Evolutionary conservation across 1,140 invertebrate genomes (phyloP), one percentile per base, ranked within the genome.

Genomic region (Nylanderia fulva): DNA sequence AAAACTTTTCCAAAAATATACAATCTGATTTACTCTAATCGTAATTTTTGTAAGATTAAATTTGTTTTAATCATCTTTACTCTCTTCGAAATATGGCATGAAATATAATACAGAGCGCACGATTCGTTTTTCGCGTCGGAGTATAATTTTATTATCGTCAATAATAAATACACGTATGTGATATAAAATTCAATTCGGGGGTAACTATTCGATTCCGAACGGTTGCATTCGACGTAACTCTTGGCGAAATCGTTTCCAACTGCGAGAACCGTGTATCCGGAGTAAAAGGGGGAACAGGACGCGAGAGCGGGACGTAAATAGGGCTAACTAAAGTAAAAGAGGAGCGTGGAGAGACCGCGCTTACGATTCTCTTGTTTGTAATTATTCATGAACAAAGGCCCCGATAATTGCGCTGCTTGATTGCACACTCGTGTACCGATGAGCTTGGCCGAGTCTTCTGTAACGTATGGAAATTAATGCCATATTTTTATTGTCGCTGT

Each of bases 341-440:
- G 88, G 74, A 68, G 71, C 74, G n/a, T n/a, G 69, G 69, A 68
- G 82, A 85, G 76, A 85, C 80, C 52, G 85, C 64, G 75, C 87
- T 89, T 68, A 79, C 89, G 72, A 79, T 85, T 85, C 86, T 89
- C 90, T 91, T 90, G 91, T 92, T 93, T 92, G 90, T 91, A 92
- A 93, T 93, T 93, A 93, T 93, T 92, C 92, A 92, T 92, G 91
- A 91, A 93, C 91, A 92, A 93, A 93, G 91, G 90, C 91, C 86
- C 85, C 87, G 92, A 93, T 93, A 92, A 93, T 93, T 92, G 91
- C 89, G 88, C 89, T 91, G 91, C 91, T 92, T 92, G 91, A 92
- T 92, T 92, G 92, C 92, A 91, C 90, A 90, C 90, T 91, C 92
- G 90, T 88, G 91, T 91, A 90, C 88, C 86, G 84, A 90, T 89